Evolutionary conservation across 2,888 invertebrate genomes (phyloP), one percentile per base, ranked within the genome.

Genomic region (Trichogramma dendrolimi): DNA sequence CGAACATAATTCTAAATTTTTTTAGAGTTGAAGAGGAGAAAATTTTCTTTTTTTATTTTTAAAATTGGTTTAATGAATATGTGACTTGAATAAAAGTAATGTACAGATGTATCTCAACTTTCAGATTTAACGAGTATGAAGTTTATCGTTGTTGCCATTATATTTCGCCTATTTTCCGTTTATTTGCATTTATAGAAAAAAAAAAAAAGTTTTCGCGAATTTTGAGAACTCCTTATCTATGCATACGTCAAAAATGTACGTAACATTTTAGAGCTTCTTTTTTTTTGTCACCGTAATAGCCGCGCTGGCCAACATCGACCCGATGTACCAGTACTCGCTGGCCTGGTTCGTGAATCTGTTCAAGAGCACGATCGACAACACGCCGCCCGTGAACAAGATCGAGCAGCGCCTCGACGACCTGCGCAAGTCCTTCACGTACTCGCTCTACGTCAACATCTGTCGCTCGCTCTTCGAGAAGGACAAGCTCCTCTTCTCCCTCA

Each of bases 321-420:
- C 96, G 5, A 96, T 96, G 96, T 96, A 97, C 80, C 96, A 96
- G 78, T 96, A 96, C 78, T 96, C 96, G 1, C 81, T 97, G 70
- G 87, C 86, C 4, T 97, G 96, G 96, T 96, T 95, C 79, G 92
- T 96, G 73, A 90, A 90, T 70, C 83, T 96, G 54, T 96, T 92
- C 79, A 88, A 89, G 69, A 84, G 87, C 42, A 88, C 92, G 47
- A 95, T 96, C 63, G 94, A 94, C 70, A 91, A 91, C 71, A 91
- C 92, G 0, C 89, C 92, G 68, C 87, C 87, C 71, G 88, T 87
- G 14, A 94, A 95, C 68, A 88, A 92, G 67, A 88, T 96, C 14
- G 80, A 82, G 1, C 84, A 87, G 68, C 84, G 96, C 60, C 81
- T 96, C 42, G 79, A 81, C 57, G 91, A 92, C 77, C 81, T 97